Conservation (phyloP, 2,113 vertebrate species). For the Sisor rabdophorus region DNA sequence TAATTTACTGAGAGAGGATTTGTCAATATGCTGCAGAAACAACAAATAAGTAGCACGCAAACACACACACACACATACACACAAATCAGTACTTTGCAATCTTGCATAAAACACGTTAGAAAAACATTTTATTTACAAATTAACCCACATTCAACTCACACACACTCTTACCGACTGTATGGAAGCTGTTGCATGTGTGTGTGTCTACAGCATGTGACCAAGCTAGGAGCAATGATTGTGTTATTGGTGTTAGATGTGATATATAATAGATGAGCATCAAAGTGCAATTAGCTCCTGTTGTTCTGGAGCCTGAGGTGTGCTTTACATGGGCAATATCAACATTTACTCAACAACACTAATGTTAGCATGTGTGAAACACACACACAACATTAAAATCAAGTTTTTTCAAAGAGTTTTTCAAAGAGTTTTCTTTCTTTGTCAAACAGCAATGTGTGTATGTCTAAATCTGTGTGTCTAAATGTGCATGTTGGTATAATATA, state of each 20-base stretch:
- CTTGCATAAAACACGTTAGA: background rate
- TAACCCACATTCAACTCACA: slow-evolving; percentile 11
- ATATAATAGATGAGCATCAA: slow-evolving; percentile 45
- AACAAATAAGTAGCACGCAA: background rate
- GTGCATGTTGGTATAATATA: too few species aligned
- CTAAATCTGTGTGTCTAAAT: too few species aligned
- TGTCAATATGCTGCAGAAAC: slow-evolving; percentile 27
- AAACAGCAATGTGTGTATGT: background rate
- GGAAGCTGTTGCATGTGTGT: background rate
- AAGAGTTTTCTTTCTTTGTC: background rate
- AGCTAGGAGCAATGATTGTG: slow-evolving; percentile 11
- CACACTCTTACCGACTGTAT: background rate
- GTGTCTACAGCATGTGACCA: background rate
- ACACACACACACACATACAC: slow-evolving; percentile 12
- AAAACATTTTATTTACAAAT: background rate
- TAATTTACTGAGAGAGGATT: slow-evolving; percentile 25
- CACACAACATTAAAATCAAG: too few species aligned
- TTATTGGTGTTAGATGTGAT: slow-evolving; percentile 41
- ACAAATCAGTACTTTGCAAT: background rate
- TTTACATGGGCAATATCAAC: slow-evolving; percentile 43
- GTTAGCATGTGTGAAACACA: slow-evolving; percentile 17
- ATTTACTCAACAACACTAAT: slow-evolving; percentile 17
- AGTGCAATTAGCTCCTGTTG: slow-evolving; percentile 41
- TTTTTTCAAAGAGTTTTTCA: background rate
- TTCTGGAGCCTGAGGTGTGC: slow-evolving; percentile 23